Evolutionary conservation across 2,797 vertebrate species (phyloP).

Genomic region (Sebastes trivittatus): DNA sequence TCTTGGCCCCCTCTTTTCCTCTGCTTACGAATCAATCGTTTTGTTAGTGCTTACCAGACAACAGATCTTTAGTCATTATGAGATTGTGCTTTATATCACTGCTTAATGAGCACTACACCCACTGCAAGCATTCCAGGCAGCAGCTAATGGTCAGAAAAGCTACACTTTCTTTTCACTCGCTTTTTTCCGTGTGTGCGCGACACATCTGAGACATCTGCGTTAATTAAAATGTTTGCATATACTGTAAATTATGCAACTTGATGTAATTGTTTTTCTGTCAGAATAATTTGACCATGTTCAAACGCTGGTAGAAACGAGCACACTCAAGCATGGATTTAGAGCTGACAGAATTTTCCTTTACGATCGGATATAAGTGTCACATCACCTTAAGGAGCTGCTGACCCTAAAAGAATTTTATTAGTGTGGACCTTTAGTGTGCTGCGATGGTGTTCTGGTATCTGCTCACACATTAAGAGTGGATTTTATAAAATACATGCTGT

Average conservation of each 20-base stretch:
- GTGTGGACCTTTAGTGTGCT: not conserved
- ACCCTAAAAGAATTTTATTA: conserved; percentile 9
- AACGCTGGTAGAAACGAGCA: not conserved
- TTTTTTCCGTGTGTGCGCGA: not conserved
- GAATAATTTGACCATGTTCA: not conserved
- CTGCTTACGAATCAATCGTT: conserved; percentile 78
- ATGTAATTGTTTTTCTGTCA: not conserved
- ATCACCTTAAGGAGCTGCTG: conserved; percentile 2
- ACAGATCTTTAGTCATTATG: conserved; percentile 82
- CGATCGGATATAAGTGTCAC: not conserved
- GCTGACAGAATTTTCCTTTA: not conserved
- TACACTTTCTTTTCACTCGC: conserved; percentile 24
- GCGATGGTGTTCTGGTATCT: not conserved
- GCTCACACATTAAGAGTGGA: not conserved
- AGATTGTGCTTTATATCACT: conserved; percentile 79
- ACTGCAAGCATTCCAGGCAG: conserved; percentile 64
- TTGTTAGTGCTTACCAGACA: conserved; percentile 82
- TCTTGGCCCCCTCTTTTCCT: conserved; percentile 61
- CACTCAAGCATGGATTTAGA: not conserved
- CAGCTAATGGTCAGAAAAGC: conserved; percentile 61
- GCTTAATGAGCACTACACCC: conserved; percentile 77
- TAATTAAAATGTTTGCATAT: conserved; percentile 57
- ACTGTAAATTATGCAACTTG: conserved; percentile 15
- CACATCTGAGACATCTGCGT: conserved; percentile 15
- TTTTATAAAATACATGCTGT: not conserved